These are phyloP conservation scores for Phenganax subtilis DNA, from an alignment of 92 coral and sea anemone species.

Conservation along the genomic window DNA sequence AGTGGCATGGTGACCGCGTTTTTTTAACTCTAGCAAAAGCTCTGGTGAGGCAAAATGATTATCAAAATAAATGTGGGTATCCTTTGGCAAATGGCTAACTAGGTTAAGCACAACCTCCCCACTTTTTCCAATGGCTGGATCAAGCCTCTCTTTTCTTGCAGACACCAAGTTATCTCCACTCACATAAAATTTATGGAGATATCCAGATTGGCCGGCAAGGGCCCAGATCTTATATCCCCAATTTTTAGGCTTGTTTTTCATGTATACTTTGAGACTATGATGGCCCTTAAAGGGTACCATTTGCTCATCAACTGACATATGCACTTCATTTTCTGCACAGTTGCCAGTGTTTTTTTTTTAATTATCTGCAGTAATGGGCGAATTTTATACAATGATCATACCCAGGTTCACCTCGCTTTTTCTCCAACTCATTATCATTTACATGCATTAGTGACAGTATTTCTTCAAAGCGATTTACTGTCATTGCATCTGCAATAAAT, in stretches of 20 bases:
- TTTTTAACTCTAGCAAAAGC: neutral
- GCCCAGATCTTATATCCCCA: slow-evolving; percentile 34
- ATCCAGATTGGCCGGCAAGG: slow-evolving; percentile 31
- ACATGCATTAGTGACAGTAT: slow-evolving; percentile 17
- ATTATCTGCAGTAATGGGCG: neutral
- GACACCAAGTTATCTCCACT: slow-evolving; percentile 19
- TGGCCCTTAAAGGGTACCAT: slow-evolving; percentile 29
- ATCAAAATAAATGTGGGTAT: slow-evolving; percentile 18
- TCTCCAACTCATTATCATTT: slow-evolving; percentile 13
- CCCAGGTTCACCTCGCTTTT: slow-evolving; percentile 7
- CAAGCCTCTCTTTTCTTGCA: neutral
- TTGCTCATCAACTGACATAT: slow-evolving; percentile 19
- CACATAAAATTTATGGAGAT: slow-evolving; percentile 15
- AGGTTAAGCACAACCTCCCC: slow-evolving; percentile 13
- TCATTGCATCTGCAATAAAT: slow-evolving; percentile 19
- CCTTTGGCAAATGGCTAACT: neutral
- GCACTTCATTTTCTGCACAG: neutral
- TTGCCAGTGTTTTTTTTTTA: too few relatives aligned
- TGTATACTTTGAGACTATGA: slow-evolving; percentile 14
- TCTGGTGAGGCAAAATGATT: slow-evolving; percentile 29
- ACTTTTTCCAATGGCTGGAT: slow-evolving; percentile 22
- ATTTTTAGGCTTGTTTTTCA: slow-evolving; percentile 30
- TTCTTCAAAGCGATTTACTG: slow-evolving; percentile 11
- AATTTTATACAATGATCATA: too few relatives aligned
- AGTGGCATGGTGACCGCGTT: neutral